These are phyloP conservation scores for Idaea straminata DNA, from an alignment of 2,888 invertebrate genomes.

Conservation along the genomic window DNA sequence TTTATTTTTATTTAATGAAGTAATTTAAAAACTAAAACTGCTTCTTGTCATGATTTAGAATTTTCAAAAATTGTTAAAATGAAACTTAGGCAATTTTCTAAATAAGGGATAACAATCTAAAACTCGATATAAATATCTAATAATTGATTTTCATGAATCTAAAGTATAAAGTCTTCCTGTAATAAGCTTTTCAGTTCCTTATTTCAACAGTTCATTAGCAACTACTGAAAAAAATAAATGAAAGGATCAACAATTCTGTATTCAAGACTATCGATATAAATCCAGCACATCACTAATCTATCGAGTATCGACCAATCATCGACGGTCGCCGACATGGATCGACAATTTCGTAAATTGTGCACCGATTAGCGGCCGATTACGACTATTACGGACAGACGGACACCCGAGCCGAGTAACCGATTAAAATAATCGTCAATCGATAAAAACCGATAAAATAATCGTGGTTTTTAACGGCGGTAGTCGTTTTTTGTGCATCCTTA, in stretches of 20 bases:
- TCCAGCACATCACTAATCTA: slow-evolving; percentile 53
- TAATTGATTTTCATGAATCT: too few relatives aligned
- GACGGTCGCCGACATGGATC: slow-evolving; percentile 76
- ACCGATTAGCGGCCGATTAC: slow-evolving; percentile 79
- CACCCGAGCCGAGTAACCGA: slow-evolving; percentile 70
- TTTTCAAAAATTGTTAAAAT: too few relatives aligned
- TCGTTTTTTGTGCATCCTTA: slow-evolving; percentile 52
- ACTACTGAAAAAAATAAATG: slow-evolving; percentile 8
- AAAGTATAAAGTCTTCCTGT: too few relatives aligned
- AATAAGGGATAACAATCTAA: too few relatives aligned
- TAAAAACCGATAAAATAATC: slow-evolving; percentile 74
- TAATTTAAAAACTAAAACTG: too few relatives aligned
- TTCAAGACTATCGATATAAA: slow-evolving; percentile 45
- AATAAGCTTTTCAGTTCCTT: background rate
- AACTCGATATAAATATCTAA: too few relatives aligned
- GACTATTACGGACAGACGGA: slow-evolving; percentile 76
- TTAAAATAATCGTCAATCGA: slow-evolving; percentile 79
- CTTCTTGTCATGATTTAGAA: too few relatives aligned
- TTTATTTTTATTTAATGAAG: too few relatives aligned
- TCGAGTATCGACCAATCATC: slow-evolving; percentile 56
- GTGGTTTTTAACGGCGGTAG: slow-evolving; percentile 52
- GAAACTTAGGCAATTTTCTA: too few relatives aligned
- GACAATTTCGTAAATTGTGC: slow-evolving; percentile 80
- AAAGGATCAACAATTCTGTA: slow-evolving; percentile 15
- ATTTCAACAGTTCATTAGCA: background rate